Base-by-base conservation (phyloP, 2,888 invertebrate species). In the Acronicta leporina region DNA sequence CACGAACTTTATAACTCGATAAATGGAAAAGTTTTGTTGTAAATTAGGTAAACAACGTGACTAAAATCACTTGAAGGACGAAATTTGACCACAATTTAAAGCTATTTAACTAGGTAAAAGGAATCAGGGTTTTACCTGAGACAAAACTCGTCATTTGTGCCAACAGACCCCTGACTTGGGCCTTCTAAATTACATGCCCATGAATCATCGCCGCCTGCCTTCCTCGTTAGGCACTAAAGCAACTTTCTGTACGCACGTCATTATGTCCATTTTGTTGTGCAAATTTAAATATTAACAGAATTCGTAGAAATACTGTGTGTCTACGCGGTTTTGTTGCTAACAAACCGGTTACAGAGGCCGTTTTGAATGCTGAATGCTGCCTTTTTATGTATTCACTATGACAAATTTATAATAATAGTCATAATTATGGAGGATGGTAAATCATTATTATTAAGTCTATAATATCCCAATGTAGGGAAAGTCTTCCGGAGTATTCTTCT, bases 121-220 rank as follows among this genome's bases (percentile, higher is more conserved):
- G 16, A 41, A 56, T 45, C 48, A 48, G 55, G 55, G 27, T 33
- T 48, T 7, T 27, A 54, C 14, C 14, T 38, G 44, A 53, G 35
- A 68, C 56, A 63, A 75, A 65, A 55, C 11, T 40, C 56, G 63
- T 62, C 68, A 68, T 44, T n/a, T 51, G 42, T 46, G 60, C 48
- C 55, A 59, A 48, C 51, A 53, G 67, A 61, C 51, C 63, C 55
- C 60, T 49, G 45, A 57, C 52, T 47, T 63, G 60, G 49, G 71
- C 71, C 75, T 65, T 76, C 64, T 59, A 77, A 73, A 75, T 69
- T 53, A 63, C 65, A 65, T 46, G 53, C 13, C 50, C 57, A 50
- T 77, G 79, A 77, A 63, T 79, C 77, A 79, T 46, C 56, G 60
- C 42, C 52, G 72, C 50, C 71, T 63, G 51, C 65, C 74, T 77